phyloP scores from a whole-genome alignment of 2,113 vertebrate species.

The Hyaena hyaena region DNA sequence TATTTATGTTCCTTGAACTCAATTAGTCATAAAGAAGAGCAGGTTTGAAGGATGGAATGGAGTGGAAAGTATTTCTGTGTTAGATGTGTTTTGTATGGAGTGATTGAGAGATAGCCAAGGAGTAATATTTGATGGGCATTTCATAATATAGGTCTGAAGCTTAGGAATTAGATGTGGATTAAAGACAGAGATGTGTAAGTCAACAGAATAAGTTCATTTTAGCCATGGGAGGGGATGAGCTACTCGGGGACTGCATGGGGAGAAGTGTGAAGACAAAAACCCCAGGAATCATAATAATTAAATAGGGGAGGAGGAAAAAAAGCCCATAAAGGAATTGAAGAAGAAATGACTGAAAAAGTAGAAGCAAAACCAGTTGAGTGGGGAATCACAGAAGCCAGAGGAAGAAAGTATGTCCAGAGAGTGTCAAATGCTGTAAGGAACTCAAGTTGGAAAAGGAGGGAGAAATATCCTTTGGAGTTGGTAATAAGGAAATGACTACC shows the following conservation, averaged over 20 bases:
- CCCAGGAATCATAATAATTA: not conserved
- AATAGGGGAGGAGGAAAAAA: not conserved
- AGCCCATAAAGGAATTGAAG: not conserved
- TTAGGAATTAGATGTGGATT: not conserved
- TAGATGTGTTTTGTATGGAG: not conserved
- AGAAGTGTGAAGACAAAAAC: too few species aligned
- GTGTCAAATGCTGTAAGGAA: not conserved
- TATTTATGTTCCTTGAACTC: not conserved
- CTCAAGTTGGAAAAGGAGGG: not conserved
- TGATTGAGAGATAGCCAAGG: not conserved
- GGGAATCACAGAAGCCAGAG: not conserved
- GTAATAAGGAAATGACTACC: not conserved
- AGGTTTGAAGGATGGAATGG: not conserved
- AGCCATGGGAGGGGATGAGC: not conserved
- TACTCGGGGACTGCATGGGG: not conserved
- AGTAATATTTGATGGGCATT: not conserved
- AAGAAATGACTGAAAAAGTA: not conserved
- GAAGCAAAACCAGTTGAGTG: not conserved
- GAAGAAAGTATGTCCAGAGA: not conserved
- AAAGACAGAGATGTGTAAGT: not conserved
- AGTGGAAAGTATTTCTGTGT: not conserved
- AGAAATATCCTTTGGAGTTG: not conserved
- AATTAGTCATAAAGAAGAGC: not conserved
- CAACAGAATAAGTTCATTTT: not conserved
- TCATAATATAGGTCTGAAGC: not conserved